Percentiles rank a stretch among this genome's conserved stretches.
Evolutionary conservation across 2,888 invertebrate species (phyloP).

Genomic region (Muscina levida): DNA sequence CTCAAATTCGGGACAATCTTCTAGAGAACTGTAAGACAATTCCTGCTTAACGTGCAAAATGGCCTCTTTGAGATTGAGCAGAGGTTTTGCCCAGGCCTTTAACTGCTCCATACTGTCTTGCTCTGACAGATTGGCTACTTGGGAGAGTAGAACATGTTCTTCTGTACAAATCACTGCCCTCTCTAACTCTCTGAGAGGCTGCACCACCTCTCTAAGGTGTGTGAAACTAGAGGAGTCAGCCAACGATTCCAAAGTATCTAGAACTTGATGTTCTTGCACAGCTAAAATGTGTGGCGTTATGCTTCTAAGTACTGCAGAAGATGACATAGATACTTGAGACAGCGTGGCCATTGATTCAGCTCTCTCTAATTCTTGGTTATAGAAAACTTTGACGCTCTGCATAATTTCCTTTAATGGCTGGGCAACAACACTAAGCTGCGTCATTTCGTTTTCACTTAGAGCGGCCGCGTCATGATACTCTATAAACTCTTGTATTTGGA

Average conservation of each 20-base stretch:
- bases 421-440: slow-evolving; percentile 71
- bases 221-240: slow-evolving; percentile 66
- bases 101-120: slow-evolving; percentile 65
- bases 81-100: slow-evolving; percentile 69
- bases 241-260: slow-evolving; percentile 71
- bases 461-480: slow-evolving; percentile 69
- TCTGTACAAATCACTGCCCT: slow-evolving; percentile 71
- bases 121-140: slow-evolving; percentile 67
- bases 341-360: slow-evolving; percentile 65
- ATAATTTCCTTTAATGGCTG: slow-evolving; percentile 75
- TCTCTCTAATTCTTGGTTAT: slow-evolving; percentile 70
- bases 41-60: slow-evolving; percentile 70
- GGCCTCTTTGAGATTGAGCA: slow-evolving; percentile 70
- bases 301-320: slow-evolving; percentile 68
- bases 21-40: slow-evolving; percentile 63
- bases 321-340: slow-evolving; percentile 56
- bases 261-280: slow-evolving; percentile 70
- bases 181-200: slow-evolving; percentile 78
- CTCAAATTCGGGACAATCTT: slow-evolving; percentile 68
- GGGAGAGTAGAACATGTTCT: slow-evolving; percentile 76
- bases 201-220: slow-evolving; percentile 74
- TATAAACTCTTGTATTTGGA: slow-evolving; percentile 74
- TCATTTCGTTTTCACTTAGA: slow-evolving; percentile 68
- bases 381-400: slow-evolving; percentile 70
- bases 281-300: slow-evolving; percentile 70